Percentiles rank a stretch among this genome's conserved stretches.
phyloP scores from a whole-genome alignment of 2,113 vertebrate genomes.

The Ammodytes dubius region DNA sequence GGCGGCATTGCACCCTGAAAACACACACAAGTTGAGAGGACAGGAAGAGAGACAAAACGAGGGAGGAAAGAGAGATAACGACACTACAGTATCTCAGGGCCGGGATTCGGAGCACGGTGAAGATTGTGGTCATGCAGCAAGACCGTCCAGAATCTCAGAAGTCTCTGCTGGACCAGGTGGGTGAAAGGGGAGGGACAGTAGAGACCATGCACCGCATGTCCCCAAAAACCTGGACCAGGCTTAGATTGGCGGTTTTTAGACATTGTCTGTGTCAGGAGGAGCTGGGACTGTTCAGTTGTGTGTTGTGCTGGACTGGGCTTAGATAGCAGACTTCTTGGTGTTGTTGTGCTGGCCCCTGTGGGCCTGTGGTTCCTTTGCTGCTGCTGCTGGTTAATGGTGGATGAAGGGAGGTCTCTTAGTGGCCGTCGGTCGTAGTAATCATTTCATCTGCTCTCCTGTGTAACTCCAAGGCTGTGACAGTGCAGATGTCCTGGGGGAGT shows the following conservation, averaged over 20 bases:
- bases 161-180: constrained; percentile 31
- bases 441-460: constrained; percentile 94
- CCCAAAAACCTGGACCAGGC: constrained; percentile 4
- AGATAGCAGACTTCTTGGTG: constrained; percentile 38
- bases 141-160: constrained; percentile 29
- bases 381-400: constrained; percentile 64
- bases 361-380: constrained; percentile 59
- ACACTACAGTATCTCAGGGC: constrained; percentile 40
- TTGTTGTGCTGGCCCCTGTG: constrained; percentile 57
- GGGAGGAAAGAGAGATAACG: constrained; percentile 23
- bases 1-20: constrained; percentile 70
- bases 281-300: constrained; percentile 46
- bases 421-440: constrained; percentile 90
- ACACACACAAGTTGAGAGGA: constrained; percentile 34
- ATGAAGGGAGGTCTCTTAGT: constrained; percentile 83
- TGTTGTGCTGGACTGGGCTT: constrained; percentile 61
- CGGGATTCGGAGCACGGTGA: constrained; percentile 35
- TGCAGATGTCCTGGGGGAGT: constrained; percentile 96
- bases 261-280: constrained; percentile 51
- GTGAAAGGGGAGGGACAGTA: not conserved
- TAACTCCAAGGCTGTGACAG: constrained; percentile 95
- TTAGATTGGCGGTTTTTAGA: constrained; percentile 34
- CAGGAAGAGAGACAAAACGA: not conserved
- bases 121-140: constrained; percentile 43
- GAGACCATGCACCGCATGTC: constrained; percentile 33